Percentiles rank a stretch among this genome's conserved stretches.
Conservation (phyloP, 2,113 vertebrate genomes). For the Lasiurus cinereus region DNA sequence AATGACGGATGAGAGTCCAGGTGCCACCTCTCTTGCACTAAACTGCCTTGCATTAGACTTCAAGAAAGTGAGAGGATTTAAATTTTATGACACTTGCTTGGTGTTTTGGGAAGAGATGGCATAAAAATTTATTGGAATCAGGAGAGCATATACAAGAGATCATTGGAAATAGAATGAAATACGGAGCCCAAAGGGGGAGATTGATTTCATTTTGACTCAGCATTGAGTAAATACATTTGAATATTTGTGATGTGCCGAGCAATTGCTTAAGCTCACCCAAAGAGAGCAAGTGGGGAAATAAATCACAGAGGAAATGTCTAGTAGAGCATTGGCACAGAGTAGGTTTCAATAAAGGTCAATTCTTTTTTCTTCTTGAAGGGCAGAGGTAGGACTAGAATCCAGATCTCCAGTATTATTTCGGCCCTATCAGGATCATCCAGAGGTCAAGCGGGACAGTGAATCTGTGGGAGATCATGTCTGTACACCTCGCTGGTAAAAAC, state of each 20-base stretch:
- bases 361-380: neutral
- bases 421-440: neutral
- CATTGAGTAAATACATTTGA: constrained; percentile 13
- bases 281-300: neutral
- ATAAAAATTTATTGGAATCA: neutral
- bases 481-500: neutral
- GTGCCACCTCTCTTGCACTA: neutral
- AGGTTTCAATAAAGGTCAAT: neutral
- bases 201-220: neutral
- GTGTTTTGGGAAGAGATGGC: neutral
- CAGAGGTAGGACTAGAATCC: neutral
- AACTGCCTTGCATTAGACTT: neutral
- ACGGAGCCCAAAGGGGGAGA: neutral
- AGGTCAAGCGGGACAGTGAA: neutral
- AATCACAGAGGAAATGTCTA: neutral
- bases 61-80: neutral
- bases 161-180: neutral
- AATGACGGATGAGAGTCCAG: neutral
- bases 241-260: neutral
- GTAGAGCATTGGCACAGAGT: neutral
- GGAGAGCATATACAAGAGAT: neutral
- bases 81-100: neutral
- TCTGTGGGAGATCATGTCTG: neutral
- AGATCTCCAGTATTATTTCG: neutral
- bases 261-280: neutral